phyloP scores from a whole-genome alignment of 2,797 vertebrate species.

The Bucorvus abyssinicus region DNA sequence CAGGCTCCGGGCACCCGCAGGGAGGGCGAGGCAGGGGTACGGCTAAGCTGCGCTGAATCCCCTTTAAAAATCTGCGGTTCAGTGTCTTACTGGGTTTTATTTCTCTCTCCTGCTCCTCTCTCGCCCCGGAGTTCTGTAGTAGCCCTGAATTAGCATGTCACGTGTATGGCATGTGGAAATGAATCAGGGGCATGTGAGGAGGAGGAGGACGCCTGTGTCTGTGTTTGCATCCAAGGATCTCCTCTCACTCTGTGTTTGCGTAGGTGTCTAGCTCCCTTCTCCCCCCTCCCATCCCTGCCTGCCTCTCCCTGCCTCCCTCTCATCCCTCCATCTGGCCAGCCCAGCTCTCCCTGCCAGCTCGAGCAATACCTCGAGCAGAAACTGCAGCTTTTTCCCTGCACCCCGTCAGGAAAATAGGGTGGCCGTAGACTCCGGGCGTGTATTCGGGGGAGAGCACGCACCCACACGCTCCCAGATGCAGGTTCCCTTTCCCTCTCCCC shows the following conservation, averaged over 20 bases:
- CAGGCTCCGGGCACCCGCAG: not conserved
- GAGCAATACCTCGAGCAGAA: slow-evolving; percentile 50
- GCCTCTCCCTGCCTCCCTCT: slow-evolving; percentile 42
- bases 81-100: slow-evolving; percentile 33
- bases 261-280: slow-evolving; percentile 70
- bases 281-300: slow-evolving; percentile 52
- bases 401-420: not conserved
- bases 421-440: not conserved
- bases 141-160: slow-evolving; percentile 75
- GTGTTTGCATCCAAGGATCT: slow-evolving; percentile 79
- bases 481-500: not conserved
- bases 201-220: slow-evolving; percentile 68
- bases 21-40: not conserved
- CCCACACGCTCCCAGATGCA: not conserved
- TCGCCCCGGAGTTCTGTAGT: slow-evolving; percentile 71
- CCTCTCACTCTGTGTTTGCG: slow-evolving; percentile 77
- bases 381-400: slow-evolving; percentile 34
- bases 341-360: slow-evolving; percentile 54
- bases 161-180: slow-evolving; percentile 75
- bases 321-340: slow-evolving; percentile 66
- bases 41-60: not conserved
- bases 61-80: slow-evolving; percentile 26
- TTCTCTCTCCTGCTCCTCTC: slow-evolving; percentile 25
- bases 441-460: not conserved
- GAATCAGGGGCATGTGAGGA: slow-evolving; percentile 74